These are phyloP conservation scores for Lathronympha strigana DNA, from an alignment of 2,888 invertebrate species.

Conservation along the genomic window DNA sequence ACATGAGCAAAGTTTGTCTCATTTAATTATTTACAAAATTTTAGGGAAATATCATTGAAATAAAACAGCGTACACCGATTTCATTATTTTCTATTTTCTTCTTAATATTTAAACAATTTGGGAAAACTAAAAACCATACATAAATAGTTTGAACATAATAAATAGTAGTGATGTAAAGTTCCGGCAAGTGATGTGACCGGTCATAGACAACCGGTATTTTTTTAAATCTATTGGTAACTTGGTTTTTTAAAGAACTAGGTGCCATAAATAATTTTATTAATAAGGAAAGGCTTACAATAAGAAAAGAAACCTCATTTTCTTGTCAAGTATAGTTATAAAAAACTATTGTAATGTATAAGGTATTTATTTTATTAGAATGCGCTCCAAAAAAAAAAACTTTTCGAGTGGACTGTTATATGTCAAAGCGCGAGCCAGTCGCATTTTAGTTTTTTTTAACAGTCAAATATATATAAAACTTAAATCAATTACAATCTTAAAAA, in stretches of 20 bases:
- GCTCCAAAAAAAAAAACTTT: constrained; percentile 24
- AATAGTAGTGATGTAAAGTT: constrained; percentile 60
- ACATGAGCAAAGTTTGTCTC: background rate
- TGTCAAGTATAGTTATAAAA: constrained; percentile 7
- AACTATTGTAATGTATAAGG: constrained; percentile 45
- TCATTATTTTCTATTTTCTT: constrained; percentile 77
- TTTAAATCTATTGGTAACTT: constrained; percentile 81
- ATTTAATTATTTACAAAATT: no score
- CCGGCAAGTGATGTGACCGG: constrained; percentile 68
- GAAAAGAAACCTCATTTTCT: constrained; percentile 53
- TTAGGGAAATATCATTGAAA: constrained; percentile 46
- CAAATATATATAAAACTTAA: constrained; percentile 54
- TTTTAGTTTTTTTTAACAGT: constrained; percentile 52
- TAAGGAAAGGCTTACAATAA: constrained; percentile 70
- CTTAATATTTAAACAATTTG: constrained; percentile 75
- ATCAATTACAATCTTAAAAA: constrained; percentile 55
- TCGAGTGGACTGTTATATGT: constrained; percentile 26
- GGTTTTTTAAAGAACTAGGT: constrained; percentile 71
- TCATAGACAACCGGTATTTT: constrained; percentile 45
- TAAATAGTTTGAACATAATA: constrained; percentile 73
- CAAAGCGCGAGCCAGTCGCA: constrained; percentile 76
- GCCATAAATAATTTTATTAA: constrained; percentile 77
- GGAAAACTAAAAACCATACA: constrained; percentile 62
- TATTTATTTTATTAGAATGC: constrained; percentile 36
- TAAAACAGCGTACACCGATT: constrained; percentile 56